phyloP scores from a whole-genome alignment of 1,140 invertebrate genomes.

The Melipona quadrifasciata region DNA sequence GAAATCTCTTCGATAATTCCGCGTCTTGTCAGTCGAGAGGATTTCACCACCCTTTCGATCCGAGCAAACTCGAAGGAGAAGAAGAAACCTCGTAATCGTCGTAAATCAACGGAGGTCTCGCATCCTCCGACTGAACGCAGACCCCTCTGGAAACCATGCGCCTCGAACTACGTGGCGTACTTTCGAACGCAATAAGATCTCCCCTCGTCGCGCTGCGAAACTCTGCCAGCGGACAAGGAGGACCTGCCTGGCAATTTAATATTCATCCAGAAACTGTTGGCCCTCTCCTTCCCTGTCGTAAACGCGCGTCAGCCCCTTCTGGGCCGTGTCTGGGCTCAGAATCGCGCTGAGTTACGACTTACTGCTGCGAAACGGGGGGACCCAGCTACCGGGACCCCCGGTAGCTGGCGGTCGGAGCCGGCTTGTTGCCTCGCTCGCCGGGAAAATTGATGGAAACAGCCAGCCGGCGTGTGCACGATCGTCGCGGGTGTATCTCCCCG shows the following conservation, averaged over 20 bases:
- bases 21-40: too few species aligned
- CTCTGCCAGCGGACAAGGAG: background rate
- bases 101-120: background rate
- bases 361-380: conserved; percentile 25
- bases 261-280: conserved; percentile 15
- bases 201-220: background rate
- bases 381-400: too few species aligned
- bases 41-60: too few species aligned
- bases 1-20: too few species aligned
- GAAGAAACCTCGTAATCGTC: background rate
- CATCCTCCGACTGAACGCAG: background rate
- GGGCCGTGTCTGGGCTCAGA: background rate
- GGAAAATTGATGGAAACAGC: conserved; percentile 62
- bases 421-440: background rate
- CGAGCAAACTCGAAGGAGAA: too few species aligned
- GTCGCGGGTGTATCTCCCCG: conserved; percentile 44
- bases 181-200: background rate
- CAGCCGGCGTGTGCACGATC: conserved; percentile 25
- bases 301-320: background rate
- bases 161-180: background rate
- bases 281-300: background rate
- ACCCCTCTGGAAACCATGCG: background rate
- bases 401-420: background rate
- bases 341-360: conserved; percentile 42
- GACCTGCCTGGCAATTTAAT: conserved; percentile 7